These are phyloP conservation scores for Agrilus biguttatus DNA, from an alignment of 2,888 invertebrate species.

Conservation along the genomic window DNA sequence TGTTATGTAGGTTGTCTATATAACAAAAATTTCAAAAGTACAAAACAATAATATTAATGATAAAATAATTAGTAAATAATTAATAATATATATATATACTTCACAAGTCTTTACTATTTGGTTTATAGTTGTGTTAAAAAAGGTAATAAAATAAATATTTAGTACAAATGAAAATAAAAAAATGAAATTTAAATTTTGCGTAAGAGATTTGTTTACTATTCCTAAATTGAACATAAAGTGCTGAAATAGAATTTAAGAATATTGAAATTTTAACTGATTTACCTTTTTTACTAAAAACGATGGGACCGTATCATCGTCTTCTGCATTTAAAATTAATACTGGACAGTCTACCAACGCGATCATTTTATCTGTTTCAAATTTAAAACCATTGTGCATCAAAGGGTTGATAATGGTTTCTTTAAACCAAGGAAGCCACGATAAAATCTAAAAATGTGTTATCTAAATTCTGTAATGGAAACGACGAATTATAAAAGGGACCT, in stretches of 20 bases:
- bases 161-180: neutral
- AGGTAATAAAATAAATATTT: too few species aligned
- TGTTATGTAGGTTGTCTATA: too few species aligned
- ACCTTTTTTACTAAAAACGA: constrained; percentile 20
- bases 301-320: constrained; percentile 23
- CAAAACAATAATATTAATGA: too few species aligned
- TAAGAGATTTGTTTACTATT: too few species aligned
- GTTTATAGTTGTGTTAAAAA: too few species aligned
- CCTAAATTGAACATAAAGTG: too few species aligned
- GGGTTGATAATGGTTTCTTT: constrained; percentile 21
- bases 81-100: too few species aligned
- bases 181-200: constrained; percentile 1
- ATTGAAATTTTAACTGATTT: neutral
- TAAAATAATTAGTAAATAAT: too few species aligned
- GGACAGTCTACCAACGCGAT: constrained; percentile 22
- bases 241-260: too few species aligned
- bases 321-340: constrained; percentile 24
- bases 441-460: constrained; percentile 15
- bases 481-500: neutral
- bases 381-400: constrained; percentile 21
- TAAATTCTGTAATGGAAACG: neutral
- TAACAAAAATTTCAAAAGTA: too few species aligned
- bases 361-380: constrained; percentile 18
- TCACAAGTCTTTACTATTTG: too few species aligned
- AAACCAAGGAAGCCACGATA: constrained; percentile 24